Base-by-base conservation (phyloP, 1,140 invertebrate genomes). In the Apolygus lucorum region DNA sequence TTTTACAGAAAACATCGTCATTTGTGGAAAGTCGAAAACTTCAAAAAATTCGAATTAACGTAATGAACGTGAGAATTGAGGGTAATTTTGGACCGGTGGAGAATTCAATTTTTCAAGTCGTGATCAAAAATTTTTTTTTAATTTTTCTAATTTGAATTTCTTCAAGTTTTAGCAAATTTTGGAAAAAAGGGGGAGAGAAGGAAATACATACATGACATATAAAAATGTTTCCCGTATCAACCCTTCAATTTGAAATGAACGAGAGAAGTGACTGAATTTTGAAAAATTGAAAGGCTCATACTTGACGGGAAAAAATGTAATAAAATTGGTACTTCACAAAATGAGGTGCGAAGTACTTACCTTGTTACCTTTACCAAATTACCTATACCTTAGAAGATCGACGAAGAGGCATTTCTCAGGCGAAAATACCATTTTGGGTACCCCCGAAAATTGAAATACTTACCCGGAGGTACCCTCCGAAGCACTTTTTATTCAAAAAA, bases 301-400 rank as follows among this genome's bases (percentile, higher is more conserved):
- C n/a, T n/a, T n/a, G n/a, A n/a, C n/a, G 34, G 17, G 34, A 4
- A 17, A 42, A 42, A 42, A 8, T 42, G 34, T 42, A 42, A 42
- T 42, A 42, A 42, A 42, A 42, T 42, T 42, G 34, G 54, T 59
- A 59, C 54, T 59, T 59, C 54, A 59, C 54, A 59, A 59, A 59
- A 17, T 59, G 22, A 59, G 11, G 54, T 59, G 22, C 4, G 11
- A n/a, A n/a, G n/a, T 59, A 59, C 54, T 59, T 59, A 59, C 54
- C 54, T 8, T 21, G 22, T 59, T 59, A 59, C 54, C 54, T 17
- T 59, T 17, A 13, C 54, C 11, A 59, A 59, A 59, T 59, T 59
- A 59, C 54, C 54, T 11, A 59, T 59, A 59, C 54, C 54, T 24
- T 24, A 17, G 54, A 59, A 59, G 54, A 4, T 59, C 54, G 4